Evolutionary conservation across 2,113 vertebrate species (phyloP).

Genomic region (Rhinolophus sinicus): DNA sequence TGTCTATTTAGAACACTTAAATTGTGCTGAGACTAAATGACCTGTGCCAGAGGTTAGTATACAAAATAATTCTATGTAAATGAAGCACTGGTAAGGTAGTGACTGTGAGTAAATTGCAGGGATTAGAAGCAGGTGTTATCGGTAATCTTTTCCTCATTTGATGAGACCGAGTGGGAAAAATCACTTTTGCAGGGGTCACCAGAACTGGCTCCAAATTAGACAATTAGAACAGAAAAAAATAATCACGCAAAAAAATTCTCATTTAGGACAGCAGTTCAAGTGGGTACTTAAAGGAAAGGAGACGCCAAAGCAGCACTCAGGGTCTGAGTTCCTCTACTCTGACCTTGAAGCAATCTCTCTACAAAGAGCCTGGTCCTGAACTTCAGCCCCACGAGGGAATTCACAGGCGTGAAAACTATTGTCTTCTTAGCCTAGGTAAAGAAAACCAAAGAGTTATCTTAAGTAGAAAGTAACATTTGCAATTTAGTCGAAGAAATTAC

Average conservation of each 20-base stretch:
- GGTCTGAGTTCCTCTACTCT: neutral
- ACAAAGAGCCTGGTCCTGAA: neutral
- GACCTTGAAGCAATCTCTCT: neutral
- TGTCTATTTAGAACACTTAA: neutral
- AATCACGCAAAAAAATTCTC: neutral
- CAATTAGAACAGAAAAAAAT: neutral
- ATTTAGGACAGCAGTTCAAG: neutral
- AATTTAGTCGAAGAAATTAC: neutral
- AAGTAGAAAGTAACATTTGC: neutral
- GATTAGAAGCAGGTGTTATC: neutral
- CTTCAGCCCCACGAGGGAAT: neutral
- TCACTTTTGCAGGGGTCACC: neutral
- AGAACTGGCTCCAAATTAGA: neutral
- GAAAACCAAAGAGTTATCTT: neutral
- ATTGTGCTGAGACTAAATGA: neutral
- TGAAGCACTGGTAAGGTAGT: neutral
- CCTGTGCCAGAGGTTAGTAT: neutral
- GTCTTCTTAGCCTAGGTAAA: neutral
- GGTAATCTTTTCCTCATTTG: neutral
- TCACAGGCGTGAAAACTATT: neutral
- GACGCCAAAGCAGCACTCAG: neutral
- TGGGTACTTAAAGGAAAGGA: neutral
- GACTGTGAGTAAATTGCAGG: neutral
- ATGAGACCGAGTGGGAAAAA: neutral
- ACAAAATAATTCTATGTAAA: constrained; percentile 36